phyloP scores from a whole-genome alignment of 2,797 vertebrate genomes.

The Sebastes nivosus region DNA sequence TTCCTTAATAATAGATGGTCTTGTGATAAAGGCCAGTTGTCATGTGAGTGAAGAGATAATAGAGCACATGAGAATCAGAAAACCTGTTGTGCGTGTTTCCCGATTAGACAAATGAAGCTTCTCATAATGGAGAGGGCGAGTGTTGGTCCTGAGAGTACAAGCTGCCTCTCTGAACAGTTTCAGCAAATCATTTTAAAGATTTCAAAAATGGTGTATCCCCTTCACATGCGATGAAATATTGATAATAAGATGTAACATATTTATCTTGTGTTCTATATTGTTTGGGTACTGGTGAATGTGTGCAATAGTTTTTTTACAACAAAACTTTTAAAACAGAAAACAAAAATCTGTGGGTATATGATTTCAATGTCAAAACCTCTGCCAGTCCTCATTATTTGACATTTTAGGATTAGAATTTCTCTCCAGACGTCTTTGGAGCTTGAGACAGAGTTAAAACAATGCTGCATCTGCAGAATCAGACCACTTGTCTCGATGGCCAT shows the following conservation, averaged over 20 bases:
- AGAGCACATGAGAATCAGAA: conserved; percentile 14
- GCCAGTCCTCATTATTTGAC: neutral
- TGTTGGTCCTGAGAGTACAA: neutral
- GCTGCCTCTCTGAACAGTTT: neutral
- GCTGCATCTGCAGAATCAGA: conserved; percentile 9
- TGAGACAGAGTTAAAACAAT: conserved; percentile 19
- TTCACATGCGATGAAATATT: neutral
- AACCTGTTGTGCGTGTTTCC: conserved; percentile 14
- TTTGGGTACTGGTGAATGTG: neutral
- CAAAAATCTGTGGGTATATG: neutral
- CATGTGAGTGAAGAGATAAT: conserved; percentile 19
- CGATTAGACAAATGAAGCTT: neutral
- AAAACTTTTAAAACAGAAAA: neutral
- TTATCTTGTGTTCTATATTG: neutral
- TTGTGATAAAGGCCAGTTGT: conserved; percentile 14
- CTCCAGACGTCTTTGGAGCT: conserved; percentile 14
- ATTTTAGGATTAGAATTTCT: conserved; percentile 31
- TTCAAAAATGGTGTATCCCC: neutral
- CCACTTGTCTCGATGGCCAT: conserved; percentile 17
- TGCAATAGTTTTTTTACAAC: neutral
- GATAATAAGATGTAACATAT: neutral
- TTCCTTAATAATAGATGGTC: neutral
- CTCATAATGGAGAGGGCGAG: neutral
- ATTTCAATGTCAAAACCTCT: conserved; percentile 9
- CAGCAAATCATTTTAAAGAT: neutral